Percentiles rank a stretch among this genome's conserved stretches.
phyloP scores from a whole-genome alignment of 2,113 vertebrate genomes.

The Calyptomena viridis region DNA sequence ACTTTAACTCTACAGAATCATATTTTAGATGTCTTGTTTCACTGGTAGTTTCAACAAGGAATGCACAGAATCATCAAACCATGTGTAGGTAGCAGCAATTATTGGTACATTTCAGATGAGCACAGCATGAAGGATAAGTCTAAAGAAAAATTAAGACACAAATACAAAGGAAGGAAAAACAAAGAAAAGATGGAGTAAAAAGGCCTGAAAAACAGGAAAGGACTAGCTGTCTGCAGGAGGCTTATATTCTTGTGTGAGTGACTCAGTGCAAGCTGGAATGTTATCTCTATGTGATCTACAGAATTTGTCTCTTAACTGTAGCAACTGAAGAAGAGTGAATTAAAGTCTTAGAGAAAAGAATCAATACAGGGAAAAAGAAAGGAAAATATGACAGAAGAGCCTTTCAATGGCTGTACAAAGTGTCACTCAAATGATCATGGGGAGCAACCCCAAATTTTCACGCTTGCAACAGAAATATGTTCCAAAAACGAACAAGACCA shows the following conservation, averaged over 20 bases:
- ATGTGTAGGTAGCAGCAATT: constrained; percentile 73
- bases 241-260: constrained; percentile 69
- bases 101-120: constrained; percentile 77
- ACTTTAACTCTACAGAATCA: constrained; percentile 46
- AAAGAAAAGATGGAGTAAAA: constrained; percentile 64
- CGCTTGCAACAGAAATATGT: not conserved
- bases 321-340: constrained; percentile 73
- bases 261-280: constrained; percentile 70
- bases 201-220: constrained; percentile 68
- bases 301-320: constrained; percentile 73
- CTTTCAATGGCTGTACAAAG: constrained; percentile 41
- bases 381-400: constrained; percentile 52
- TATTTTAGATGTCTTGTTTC: constrained; percentile 62
- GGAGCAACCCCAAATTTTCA: not conserved
- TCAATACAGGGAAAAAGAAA: constrained; percentile 68
- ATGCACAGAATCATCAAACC: constrained; percentile 71
- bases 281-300: constrained; percentile 72
- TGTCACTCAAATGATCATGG: not conserved
- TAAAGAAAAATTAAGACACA: constrained; percentile 78
- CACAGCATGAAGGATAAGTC: constrained; percentile 72
- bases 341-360: constrained; percentile 79
- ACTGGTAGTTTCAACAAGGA: constrained; percentile 64
- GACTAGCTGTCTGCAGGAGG: constrained; percentile 73
- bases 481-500: not conserved
- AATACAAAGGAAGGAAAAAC: constrained; percentile 64